Base-by-base conservation (phyloP, 2,113 vertebrate genomes). In the Cettia cetti region DNA sequence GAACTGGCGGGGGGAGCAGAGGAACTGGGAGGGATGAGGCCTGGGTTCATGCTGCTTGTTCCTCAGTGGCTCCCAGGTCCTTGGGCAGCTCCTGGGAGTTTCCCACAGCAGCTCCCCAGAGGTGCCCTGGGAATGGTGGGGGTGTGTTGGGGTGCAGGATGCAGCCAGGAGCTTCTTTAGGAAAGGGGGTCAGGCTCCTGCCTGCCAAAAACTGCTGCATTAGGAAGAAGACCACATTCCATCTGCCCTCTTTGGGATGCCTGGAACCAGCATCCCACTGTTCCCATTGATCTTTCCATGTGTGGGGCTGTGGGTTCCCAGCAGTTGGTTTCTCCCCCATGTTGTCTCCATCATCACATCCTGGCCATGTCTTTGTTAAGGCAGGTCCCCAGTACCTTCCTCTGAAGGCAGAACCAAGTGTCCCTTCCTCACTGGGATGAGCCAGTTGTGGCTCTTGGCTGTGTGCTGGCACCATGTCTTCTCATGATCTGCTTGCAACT, bases 401-500 rank as follows among this genome's bases (percentile, higher is more conserved):
- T 80, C 49, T 2, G 2, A 15, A 35, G 45, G 40, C 44, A 80
- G 79, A 60, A 44, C 39, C 11, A 23, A 17, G 30, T 0, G 0
- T 47, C 13, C 78, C 50, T 45, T 33, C 65, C 76, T 69, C n/a
- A 31, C 31, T 2, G 4, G 45, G n/a, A 16, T 56, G 50, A 91
- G 47, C 33, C 0, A 0, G 15, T 33, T 40, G 33, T 56, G 66
- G 26, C 42, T 70, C 30, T 71, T 44, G 31, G 22, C 60, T 0
- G 0, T 7, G 31, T 66, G 24, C 68, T 7, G 5, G 44, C 30
- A 37, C 69, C 0, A 0, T n/a, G 23, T 52, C 37, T 78, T 82
- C 66, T 76, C 22, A 11, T 4, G 7, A 47, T 54, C 61, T 39
- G 26, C 35, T 90, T 7, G 12, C 37, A 60, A 0, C 7, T 0